Conservation (phyloP, 2,888 invertebrate genomes). For the Limenitis arthemis region DNA sequence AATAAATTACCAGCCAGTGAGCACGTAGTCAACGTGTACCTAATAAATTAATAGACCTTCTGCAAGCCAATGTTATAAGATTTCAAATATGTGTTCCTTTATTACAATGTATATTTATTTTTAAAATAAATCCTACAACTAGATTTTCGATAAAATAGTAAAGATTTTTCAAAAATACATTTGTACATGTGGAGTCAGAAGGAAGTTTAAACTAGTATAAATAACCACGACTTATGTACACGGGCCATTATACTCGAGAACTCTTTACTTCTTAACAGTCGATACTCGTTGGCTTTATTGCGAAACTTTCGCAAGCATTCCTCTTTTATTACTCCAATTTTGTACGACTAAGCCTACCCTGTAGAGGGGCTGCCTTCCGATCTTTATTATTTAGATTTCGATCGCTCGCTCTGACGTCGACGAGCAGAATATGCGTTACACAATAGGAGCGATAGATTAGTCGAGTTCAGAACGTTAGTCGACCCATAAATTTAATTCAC, state of each 20-base stretch:
- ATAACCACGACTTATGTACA: constrained; percentile 34
- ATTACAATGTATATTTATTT: neutral
- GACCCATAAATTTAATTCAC: constrained; percentile 4
- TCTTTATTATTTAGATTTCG: constrained; percentile 70
- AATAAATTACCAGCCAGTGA: constrained; percentile 4
- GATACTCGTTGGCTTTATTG: constrained; percentile 70
- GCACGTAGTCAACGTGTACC: constrained; percentile 2
- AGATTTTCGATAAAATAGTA: too few species aligned
- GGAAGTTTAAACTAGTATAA: constrained; percentile 32
- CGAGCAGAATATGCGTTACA: constrained; percentile 19
- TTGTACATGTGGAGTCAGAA: constrained; percentile 16
- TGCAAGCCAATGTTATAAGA: neutral
- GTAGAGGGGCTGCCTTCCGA: constrained; percentile 45
- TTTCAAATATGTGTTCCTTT: neutral
- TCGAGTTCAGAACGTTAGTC: constrained; percentile 8
- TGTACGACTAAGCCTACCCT: constrained; percentile 67
- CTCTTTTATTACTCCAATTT: constrained; percentile 72
- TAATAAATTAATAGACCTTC: constrained; percentile 4
- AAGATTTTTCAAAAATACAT: constrained; percentile 1
- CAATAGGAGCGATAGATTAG: constrained; percentile 12
- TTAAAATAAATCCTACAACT: neutral
- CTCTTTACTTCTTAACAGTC: constrained; percentile 71
- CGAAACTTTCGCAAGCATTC: constrained; percentile 69
- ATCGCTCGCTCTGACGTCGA: constrained; percentile 36
- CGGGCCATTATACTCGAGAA: constrained; percentile 44